phyloP scores from a whole-genome alignment of 1,140 invertebrate species.

The Lasioglossum baleicum region DNA sequence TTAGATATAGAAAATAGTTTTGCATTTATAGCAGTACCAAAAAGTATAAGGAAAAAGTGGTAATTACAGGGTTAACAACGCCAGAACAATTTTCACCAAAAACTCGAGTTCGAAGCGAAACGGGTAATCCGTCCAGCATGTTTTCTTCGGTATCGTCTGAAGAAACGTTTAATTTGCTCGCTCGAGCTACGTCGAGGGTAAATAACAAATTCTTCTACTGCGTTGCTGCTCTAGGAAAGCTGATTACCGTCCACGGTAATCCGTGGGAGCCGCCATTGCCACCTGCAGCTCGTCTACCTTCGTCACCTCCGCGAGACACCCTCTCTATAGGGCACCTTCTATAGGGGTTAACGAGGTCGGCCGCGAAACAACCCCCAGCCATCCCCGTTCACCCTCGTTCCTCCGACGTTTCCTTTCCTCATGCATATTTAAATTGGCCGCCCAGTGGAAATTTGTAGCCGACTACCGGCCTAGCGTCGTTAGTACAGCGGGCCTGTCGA shows the following conservation, averaged over 20 bases:
- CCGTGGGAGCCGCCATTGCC: conserved; percentile 48
- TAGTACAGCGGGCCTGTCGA: not conserved
- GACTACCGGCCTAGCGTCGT: conserved; percentile 30
- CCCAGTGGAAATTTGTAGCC: conserved; percentile 60
- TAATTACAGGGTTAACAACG: no score
- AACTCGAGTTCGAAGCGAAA: no score
- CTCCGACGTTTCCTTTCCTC: conserved; percentile 31
- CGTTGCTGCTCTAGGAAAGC: conserved; percentile 50
- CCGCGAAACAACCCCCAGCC: conserved; percentile 62
- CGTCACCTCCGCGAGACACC: conserved; percentile 39
- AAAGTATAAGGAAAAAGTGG: no score
- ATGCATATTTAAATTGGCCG: conserved; percentile 70
- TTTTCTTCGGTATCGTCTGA: not conserved
- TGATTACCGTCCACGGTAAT: conserved; percentile 63
- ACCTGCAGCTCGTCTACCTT: conserved; percentile 48
- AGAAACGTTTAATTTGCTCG: conserved; percentile 37
- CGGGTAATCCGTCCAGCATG: not conserved
- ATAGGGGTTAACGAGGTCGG: conserved; percentile 63
- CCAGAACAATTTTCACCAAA: no score
- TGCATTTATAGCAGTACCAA: no score
- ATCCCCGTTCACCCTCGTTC: conserved; percentile 1
- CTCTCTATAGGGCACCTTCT: conserved; percentile 47
- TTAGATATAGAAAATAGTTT: no score
- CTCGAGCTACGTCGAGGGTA: not conserved
- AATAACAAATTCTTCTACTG: conserved; percentile 34